A percentile compares a stretch with the other conserved stretches of the same genome.
Evolutionary conservation across 2,888 invertebrate genomes (phyloP).

Genomic region (Uropetala carovei): DNA sequence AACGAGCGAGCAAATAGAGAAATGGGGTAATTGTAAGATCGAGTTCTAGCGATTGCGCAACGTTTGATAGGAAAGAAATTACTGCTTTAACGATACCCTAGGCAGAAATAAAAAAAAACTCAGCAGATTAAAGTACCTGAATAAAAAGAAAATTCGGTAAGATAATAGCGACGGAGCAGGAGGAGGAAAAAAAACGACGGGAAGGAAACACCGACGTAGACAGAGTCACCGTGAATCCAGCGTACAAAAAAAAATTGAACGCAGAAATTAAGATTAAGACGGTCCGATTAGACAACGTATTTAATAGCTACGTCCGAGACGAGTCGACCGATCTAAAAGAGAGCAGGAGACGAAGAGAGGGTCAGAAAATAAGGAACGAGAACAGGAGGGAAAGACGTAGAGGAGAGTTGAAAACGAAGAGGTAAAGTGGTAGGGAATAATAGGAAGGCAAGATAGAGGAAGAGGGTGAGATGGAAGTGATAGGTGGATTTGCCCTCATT

Average conservation of each 20-base stretch:
- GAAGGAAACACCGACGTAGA: background rate
- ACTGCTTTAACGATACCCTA: background rate
- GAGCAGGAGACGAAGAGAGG: background rate
- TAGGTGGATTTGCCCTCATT: constrained; percentile 57
- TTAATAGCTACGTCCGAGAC: background rate
- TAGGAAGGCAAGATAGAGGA: background rate
- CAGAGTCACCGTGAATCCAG: background rate
- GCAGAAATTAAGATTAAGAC: background rate
- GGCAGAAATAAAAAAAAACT: constrained; percentile 6
- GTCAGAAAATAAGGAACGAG: background rate
- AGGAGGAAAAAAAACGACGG: background rate
- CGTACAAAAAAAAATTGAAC: background rate
- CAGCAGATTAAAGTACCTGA: background rate
- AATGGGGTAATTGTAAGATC: constrained; percentile 19
- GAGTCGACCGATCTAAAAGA: background rate
- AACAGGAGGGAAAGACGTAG: background rate
- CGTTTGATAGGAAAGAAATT: constrained; percentile 13
- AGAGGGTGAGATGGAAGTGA: constrained; percentile 51
- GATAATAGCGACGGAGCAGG: background rate
- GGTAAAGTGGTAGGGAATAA: background rate
- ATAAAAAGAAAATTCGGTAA: background rate
- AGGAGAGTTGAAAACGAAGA: background rate
- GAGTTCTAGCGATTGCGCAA: background rate
- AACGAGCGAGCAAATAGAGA: background rate
- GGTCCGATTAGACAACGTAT: background rate